Base-by-base conservation (phyloP, 2,113 vertebrate species). In the Amphiprion percula region DNA sequence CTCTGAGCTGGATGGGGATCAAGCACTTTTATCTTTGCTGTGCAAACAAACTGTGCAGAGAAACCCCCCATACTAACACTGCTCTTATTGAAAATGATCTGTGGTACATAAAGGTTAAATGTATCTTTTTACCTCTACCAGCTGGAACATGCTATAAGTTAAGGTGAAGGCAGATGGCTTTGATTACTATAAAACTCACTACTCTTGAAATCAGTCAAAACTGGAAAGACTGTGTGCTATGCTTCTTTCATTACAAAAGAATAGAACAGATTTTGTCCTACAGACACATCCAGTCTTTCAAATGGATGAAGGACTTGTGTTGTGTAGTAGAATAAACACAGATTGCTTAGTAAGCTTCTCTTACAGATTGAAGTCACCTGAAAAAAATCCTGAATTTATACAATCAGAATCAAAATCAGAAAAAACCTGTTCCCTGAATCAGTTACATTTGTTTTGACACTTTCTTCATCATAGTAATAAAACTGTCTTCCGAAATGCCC, bases 1-100 rank as follows among this genome's bases (percentile, higher is more conserved):
- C 68, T 71, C 73, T 1, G 44, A 73, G 68, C 70, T 83, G 80
- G 84, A 91, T 17, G 55, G 63, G 52, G 46, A 91, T 89, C 80
- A 87, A 77, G 60, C 19, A 67, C 66, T 68, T 77, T 87, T 65
- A 84, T 83, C 69, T 39, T 26, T 28, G 61, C 24, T 59, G 59
- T 60, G 69, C 55, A 83, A 77, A 64, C 70, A 72, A 73, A 73
- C 54, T 47, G 44, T 17, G 37, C 63, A 50, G 11, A 44, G 64
- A 55, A 77, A 74, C 16, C 4, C 5, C 8, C 24, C 46, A 0
- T 39, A 80, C 30, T 30, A 33, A 33, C 52, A 63, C 4, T 0
- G 58, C 26, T 55, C 67, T 26, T 14, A 61, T 47, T 61, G 26
- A 68, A 72, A 72, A 76, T 28, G 1, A 60, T 52, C 49, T n/a